These are phyloP conservation scores for Lophura nycthemera DNA, from an alignment of 2,113 vertebrate species.

Conservation along the genomic window DNA sequence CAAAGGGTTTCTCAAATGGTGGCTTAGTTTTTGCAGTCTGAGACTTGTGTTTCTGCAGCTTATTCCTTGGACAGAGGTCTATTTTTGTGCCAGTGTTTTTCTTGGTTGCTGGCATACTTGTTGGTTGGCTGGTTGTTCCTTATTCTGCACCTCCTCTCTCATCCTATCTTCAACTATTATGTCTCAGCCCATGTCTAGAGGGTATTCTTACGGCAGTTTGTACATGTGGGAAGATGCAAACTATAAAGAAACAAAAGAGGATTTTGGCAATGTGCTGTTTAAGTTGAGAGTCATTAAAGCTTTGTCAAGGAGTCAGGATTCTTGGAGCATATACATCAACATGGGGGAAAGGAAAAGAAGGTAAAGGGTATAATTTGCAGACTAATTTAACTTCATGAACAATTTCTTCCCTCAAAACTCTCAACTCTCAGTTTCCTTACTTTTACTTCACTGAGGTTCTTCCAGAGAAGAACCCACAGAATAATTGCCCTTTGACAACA, in stretches of 20 bases:
- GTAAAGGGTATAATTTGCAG: not conserved
- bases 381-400: not conserved
- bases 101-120: not conserved
- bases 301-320: not conserved
- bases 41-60: not conserved
- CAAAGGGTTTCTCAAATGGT: not conserved
- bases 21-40: not conserved
- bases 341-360: not conserved
- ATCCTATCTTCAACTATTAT: not conserved
- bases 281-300: not conserved
- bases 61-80: not conserved
- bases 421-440: accelerated
- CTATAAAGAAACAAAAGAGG: constrained; percentile 3
- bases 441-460: not conserved
- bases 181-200: not conserved
- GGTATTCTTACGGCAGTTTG: not conserved
- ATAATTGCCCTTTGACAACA: not conserved
- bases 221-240: constrained; percentile 1
- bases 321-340: not conserved
- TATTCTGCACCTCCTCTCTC: not conserved
- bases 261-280: not conserved
- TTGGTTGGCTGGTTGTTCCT: not conserved
- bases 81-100: not conserved
- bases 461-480: not conserved
- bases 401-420: not conserved